These are phyloP conservation scores for Philopedon plagiatum DNA, from an alignment of 2,888 invertebrate species.

Conservation along the genomic window DNA sequence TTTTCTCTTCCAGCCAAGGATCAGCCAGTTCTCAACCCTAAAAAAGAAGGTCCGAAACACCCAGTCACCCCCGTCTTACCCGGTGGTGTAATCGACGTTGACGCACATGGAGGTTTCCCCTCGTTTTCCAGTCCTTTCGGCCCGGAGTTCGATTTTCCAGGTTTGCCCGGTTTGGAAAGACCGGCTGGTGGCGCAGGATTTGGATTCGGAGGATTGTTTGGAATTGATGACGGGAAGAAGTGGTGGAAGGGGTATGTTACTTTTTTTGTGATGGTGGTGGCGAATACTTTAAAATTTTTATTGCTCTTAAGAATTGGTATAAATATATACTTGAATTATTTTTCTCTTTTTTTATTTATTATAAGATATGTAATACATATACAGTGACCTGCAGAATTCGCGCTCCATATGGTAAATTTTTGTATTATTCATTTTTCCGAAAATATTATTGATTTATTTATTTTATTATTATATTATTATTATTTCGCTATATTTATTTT, in stretches of 20 bases:
- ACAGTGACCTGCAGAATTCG: no score
- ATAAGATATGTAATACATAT: no score
- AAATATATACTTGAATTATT: no score
- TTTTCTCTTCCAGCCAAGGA: slow-evolving; percentile 8
- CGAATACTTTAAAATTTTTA: not conserved
- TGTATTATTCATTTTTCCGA: no score
- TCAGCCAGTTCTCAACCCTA: slow-evolving; percentile 56
- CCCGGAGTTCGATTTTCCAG: slow-evolving; percentile 56
- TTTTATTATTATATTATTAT: no score
- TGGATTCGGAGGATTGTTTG: slow-evolving; percentile 63
- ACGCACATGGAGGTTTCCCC: slow-evolving; percentile 50
- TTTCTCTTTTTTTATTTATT: no score
- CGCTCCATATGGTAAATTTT: no score
- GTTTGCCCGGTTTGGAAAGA: slow-evolving; percentile 42
- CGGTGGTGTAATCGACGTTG: slow-evolving; percentile 55
- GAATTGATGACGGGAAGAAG: slow-evolving; percentile 58
- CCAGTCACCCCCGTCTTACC: slow-evolving; percentile 52
- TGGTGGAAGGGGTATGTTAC: slow-evolving; percentile 71
- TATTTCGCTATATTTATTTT: no score
- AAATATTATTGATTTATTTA: no score
- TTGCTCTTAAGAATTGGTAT: no score
- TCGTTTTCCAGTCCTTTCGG: slow-evolving; percentile 51
- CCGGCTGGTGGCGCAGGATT: slow-evolving; percentile 55
- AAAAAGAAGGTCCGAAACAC: slow-evolving; percentile 48
- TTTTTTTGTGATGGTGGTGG: no score